These are phyloP conservation scores for Marronus borbonicus DNA, from an alignment of 2,888 invertebrate genomes.

Conservation along the genomic window DNA sequence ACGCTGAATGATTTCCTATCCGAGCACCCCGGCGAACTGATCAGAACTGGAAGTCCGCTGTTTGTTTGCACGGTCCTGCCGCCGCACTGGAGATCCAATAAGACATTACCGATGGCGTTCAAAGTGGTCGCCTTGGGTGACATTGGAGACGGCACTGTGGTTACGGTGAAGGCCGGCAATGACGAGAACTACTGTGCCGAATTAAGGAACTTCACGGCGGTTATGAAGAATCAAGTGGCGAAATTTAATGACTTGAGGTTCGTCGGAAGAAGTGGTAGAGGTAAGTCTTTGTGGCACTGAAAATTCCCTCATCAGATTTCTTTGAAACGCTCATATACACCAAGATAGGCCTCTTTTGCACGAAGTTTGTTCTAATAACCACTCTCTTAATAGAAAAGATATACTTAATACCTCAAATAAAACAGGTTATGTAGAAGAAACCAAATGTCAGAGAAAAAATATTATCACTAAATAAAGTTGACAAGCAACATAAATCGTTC, in stretches of 20 bases:
- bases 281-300: constrained; percentile 74
- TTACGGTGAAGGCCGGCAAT: constrained; percentile 95
- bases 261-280: constrained; percentile 96
- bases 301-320: too few species aligned
- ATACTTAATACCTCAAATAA: too few species aligned
- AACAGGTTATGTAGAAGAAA: too few species aligned
- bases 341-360: too few species aligned
- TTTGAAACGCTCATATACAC: too few species aligned
- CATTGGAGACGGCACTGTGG: constrained; percentile 94
- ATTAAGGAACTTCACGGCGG: constrained; percentile 91
- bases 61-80: constrained; percentile 94
- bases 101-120: constrained; percentile 96
- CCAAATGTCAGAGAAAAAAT: too few species aligned
- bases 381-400: too few species aligned
- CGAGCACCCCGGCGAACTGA: constrained; percentile 93
- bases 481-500: too few species aligned
- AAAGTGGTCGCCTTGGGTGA: constrained; percentile 95
- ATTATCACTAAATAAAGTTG: too few species aligned
- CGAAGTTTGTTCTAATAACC: too few species aligned
- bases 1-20: constrained; percentile 88
- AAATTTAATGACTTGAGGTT: constrained; percentile 98
- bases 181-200: constrained; percentile 98
- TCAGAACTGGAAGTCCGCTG: constrained; percentile 95
- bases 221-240: constrained; percentile 97
- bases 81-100: constrained; percentile 97